Conservation (phyloP, 2,797 vertebrate genomes). For the Platalea minor region DNA sequence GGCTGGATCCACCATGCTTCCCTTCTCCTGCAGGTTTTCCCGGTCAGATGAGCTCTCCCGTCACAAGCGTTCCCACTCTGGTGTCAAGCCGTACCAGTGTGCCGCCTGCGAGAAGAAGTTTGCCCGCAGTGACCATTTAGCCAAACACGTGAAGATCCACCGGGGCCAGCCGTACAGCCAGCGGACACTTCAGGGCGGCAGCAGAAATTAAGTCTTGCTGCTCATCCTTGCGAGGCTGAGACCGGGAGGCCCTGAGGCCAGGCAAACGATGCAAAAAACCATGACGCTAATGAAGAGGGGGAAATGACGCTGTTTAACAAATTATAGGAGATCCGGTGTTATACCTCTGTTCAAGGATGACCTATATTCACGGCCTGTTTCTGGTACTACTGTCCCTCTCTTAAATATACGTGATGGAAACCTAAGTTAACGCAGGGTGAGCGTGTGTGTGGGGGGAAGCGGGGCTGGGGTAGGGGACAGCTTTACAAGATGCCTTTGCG, state of each 20-base stretch:
- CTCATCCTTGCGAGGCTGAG: background rate
- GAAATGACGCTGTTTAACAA: background rate
- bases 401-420: background rate
- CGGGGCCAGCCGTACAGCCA: background rate
- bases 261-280: fast-evolving
- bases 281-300: background rate
- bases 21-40: slow-evolving; percentile 49
- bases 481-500: background rate
- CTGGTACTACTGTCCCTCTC: background rate
- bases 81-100: slow-evolving; percentile 67
- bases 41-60: slow-evolving; percentile 67
- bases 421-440: background rate
- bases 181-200: slow-evolving; percentile 22
- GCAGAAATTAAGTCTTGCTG: background rate
- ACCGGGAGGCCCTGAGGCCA: background rate
- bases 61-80: slow-evolving; percentile 72
- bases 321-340: background rate
- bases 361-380: background rate
- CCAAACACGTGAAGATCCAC: slow-evolving; percentile 68
- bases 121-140: slow-evolving; percentile 70
- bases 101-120: slow-evolving; percentile 56
- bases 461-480: background rate
- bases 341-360: background rate
- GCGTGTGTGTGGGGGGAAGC: background rate
- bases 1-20: background rate